Conservation (phyloP, 2,888 invertebrate genomes). For the Melanchra persicariae region DNA sequence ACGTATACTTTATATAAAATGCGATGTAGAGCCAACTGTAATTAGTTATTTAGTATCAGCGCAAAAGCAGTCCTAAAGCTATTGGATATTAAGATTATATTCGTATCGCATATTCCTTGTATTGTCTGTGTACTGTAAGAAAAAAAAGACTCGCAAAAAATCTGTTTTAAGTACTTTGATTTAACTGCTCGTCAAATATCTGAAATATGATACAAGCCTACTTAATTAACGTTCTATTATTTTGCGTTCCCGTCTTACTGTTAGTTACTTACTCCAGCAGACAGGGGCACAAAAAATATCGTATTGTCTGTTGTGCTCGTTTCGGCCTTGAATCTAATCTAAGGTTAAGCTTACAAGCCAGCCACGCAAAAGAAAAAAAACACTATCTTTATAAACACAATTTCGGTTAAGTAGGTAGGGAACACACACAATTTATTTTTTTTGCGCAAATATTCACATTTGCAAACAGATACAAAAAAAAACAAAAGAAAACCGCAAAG, state of each 20-base stretch:
- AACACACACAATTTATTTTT: constrained; percentile 15
- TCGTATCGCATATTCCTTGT: constrained; percentile 13
- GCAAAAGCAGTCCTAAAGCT: constrained; percentile 18
- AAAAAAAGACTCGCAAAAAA: constrained; percentile 9
- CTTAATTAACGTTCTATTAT: neutral
- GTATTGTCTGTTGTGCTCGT: too few relatives aligned
- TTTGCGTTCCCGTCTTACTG: neutral
- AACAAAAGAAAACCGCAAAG: constrained; percentile 13
- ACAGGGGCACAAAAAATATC: too few relatives aligned
- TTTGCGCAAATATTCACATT: constrained; percentile 24
- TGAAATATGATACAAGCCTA: neutral
- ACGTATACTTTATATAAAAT: constrained; percentile 30
- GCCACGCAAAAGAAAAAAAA: neutral
- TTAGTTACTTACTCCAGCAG: neutral
- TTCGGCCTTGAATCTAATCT: neutral
- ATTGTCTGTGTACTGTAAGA: constrained; percentile 6
- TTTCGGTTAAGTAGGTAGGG: neutral
- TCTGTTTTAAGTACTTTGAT: constrained; percentile 17
- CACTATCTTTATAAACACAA: neutral
- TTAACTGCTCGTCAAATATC: constrained; percentile 26
- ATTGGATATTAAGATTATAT: constrained; percentile 12
- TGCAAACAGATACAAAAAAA: constrained; percentile 25
- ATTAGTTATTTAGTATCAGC: constrained; percentile 18
- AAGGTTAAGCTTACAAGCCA: neutral
- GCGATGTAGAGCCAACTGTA: constrained; percentile 16